phyloP scores from a whole-genome alignment of 2,113 vertebrate genomes.

The Ameiurus melas region DNA sequence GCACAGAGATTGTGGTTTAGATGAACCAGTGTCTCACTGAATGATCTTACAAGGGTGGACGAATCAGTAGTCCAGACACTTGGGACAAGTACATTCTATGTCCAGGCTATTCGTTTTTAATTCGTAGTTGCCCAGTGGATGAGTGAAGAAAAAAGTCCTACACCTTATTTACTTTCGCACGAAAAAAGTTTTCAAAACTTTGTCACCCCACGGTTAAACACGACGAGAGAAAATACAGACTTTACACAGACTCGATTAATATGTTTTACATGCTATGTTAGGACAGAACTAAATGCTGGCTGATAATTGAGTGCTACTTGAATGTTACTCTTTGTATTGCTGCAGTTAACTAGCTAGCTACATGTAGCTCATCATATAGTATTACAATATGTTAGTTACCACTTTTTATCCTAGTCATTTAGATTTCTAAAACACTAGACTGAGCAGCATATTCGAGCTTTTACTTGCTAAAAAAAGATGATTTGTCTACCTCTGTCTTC shows the following conservation, averaged over 20 bases:
- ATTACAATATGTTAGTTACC: background rate
- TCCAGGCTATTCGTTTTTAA: background rate
- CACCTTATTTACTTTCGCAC: background rate
- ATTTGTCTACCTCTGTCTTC: background rate
- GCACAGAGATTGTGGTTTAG: background rate
- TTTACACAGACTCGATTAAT: background rate
- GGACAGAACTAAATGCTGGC: too few species aligned
- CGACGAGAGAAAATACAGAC: background rate
- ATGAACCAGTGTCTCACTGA: background rate
- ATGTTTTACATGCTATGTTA: background rate
- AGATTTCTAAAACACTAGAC: background rate
- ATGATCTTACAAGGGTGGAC: background rate
- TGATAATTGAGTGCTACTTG: too few species aligned
- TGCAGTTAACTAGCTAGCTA: background rate
- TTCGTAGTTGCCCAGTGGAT: background rate
- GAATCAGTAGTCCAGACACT: background rate
- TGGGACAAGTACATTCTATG: background rate
- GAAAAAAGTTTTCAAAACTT: background rate
- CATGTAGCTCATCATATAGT: background rate
- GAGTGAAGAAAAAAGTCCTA: background rate
- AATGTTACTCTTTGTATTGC: background rate
- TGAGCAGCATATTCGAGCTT: background rate
- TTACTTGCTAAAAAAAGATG: background rate
- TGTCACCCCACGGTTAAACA: background rate
- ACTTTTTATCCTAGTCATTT: background rate